Base-by-base conservation (phyloP, 2,113 vertebrate genomes). In the Leptodactylus fuscus region DNA sequence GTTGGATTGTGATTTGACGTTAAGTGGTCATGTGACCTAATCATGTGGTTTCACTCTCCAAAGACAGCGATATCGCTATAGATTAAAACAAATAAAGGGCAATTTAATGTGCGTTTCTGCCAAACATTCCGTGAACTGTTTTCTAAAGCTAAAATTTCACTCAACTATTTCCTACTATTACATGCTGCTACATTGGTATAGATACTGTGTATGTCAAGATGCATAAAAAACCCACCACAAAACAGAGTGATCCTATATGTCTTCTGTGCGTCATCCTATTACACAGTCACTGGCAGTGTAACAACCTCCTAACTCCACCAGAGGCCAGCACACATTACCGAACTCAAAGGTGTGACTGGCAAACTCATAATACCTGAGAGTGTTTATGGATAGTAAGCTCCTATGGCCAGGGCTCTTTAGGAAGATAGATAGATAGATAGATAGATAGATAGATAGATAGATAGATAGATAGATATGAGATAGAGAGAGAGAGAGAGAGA, bases 241-340 rank as follows among this genome's bases (percentile, higher is more conserved):
- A n/a, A n/a, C n/a, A n/a, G n/a, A n/a, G n/a, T 58, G 53, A 58
- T 13, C n/a, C 53, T 9, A n/a, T 58, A 22, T n/a, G 29, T 62
- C 58, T 4, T 22, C n/a, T n/a, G n/a, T n/a, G n/a, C n/a, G n/a
- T n/a, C n/a, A n/a, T n/a, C n/a, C n/a, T n/a, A n/a, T n/a, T n/a
- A n/a, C n/a, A n/a, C n/a, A n/a, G 9, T 44, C 41, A 44, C 41
- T 44, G 41, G 41, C n/a, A n/a, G 18, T 78, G 75, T 78, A 55
- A 38, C 4, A 2, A 9, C 75, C 10, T 36, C 9, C 48, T 36
- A 4, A 0, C 1, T 22, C 75, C 75, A 78, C 75, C 29, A 78
- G 75, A 55, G 75, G 75, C 24, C 75, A 78, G 75, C 29, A 77
- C 24, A 53, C 16, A 1, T 24, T 71, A 71, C 20, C 41, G 36